These are phyloP conservation scores for Manis crassicaudata DNA, from an alignment of 2,797 vertebrate species.

Conservation along the genomic window DNA sequence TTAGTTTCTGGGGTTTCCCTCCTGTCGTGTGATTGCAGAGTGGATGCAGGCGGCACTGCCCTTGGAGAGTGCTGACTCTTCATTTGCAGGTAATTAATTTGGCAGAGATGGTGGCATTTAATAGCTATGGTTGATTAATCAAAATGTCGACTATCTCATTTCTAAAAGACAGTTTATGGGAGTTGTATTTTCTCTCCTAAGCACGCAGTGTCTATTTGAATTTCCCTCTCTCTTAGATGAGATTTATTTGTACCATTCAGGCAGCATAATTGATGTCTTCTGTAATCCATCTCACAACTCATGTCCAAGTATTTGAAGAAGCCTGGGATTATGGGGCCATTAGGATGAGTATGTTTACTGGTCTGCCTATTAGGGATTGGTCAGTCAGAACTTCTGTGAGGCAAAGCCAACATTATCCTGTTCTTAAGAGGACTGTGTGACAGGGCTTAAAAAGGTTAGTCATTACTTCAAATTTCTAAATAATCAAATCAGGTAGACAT, in stretches of 20 bases:
- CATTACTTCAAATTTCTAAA: slow-evolving; percentile 17
- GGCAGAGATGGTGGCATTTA: slow-evolving; percentile 24
- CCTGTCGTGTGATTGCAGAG: neutral
- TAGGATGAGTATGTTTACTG: neutral
- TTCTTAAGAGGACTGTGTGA: neutral
- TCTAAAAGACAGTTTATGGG: slow-evolving; percentile 45
- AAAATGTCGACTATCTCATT: slow-evolving; percentile 44
- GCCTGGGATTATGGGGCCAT: neutral
- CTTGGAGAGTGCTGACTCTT: neutral
- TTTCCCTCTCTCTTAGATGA: slow-evolving; percentile 22
- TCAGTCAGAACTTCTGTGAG: neutral
- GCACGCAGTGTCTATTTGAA: neutral
- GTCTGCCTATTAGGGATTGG: neutral
- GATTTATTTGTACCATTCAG: neutral
- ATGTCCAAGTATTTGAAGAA: neutral
- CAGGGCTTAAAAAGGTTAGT: neutral
- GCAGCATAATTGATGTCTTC: neutral
- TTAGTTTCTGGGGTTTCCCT: neutral
- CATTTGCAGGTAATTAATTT: slow-evolving; percentile 55
- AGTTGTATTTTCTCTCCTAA: slow-evolving; percentile 13
- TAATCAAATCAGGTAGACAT: neutral
- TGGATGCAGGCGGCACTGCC: neutral
- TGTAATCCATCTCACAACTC: neutral
- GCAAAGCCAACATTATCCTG: neutral
- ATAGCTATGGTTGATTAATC: slow-evolving; percentile 40